phyloP scores from a whole-genome alignment of 2,888 invertebrate species.

The Hoplodrina blanda region DNA sequence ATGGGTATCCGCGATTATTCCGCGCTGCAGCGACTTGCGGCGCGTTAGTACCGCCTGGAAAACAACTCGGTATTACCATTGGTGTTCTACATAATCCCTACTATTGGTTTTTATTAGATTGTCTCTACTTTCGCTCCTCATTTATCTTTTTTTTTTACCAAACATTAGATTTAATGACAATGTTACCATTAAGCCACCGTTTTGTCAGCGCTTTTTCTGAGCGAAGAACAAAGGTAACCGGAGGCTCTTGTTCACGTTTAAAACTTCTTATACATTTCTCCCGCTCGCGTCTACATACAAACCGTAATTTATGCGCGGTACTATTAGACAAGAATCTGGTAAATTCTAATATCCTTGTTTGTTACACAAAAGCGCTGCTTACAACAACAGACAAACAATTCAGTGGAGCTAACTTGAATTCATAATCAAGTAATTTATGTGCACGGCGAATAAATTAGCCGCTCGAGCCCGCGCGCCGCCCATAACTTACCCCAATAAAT shows the following conservation, averaged over 20 bases:
- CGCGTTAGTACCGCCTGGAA: conserved; percentile 87
- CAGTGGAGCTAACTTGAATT: conserved; percentile 90
- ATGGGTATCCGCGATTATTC: conserved; percentile 91
- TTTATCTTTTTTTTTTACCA: conserved; percentile 71
- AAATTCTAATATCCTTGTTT: conserved; percentile 87
- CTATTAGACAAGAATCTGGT: conserved; percentile 77
- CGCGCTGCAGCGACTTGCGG: conserved; percentile 90
- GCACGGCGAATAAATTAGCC: conserved; percentile 91
- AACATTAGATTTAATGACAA: conserved; percentile 74
- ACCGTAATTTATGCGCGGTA: conserved; percentile 71
- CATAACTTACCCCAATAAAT: conserved; percentile 91
- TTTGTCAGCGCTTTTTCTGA: conserved; percentile 32
- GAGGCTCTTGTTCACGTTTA: conserved; percentile 28
- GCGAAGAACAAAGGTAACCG: conserved; percentile 11
- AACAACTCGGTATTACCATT: conserved; percentile 87
- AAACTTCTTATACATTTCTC: conserved; percentile 40
- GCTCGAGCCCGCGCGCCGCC: conserved; percentile 88
- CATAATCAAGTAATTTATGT: conserved; percentile 91
- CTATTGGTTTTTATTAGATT: conserved; percentile 88
- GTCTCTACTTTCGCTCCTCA: conserved; percentile 81
- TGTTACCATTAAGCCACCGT: conserved; percentile 40
- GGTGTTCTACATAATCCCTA: conserved; percentile 88
- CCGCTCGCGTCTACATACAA: conserved; percentile 56
- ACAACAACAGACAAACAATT: conserved; percentile 89
- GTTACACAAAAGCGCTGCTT: conserved; percentile 87